Evolutionary conservation across 2,888 invertebrate genomes (phyloP).

Genomic region (Gymnosoma rotundatum): DNA sequence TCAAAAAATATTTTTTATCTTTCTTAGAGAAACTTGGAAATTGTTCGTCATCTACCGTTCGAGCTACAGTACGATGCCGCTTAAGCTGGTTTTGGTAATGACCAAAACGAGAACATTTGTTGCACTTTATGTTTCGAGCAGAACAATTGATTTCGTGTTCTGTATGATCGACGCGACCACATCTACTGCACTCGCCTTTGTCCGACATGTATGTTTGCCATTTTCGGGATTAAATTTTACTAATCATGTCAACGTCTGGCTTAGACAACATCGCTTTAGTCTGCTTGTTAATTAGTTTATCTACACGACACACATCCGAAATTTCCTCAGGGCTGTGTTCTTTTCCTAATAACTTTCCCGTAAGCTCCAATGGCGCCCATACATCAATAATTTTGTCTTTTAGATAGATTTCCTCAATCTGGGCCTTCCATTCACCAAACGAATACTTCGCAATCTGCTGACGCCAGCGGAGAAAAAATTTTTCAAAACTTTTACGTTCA

Average conservation of each 20-base stretch:
- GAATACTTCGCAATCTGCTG: too few relatives aligned
- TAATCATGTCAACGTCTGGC: too few relatives aligned
- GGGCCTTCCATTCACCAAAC: not conserved
- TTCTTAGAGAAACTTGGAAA: not conserved
- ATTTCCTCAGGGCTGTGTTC: not conserved
- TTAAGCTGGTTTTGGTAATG: not conserved
- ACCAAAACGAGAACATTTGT: not conserved
- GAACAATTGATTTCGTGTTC: not conserved
- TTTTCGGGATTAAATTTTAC: too few relatives aligned
- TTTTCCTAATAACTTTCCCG: not conserved
- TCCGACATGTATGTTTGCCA: not conserved
- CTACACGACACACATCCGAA: constrained; percentile 17
- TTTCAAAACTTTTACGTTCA: constrained; percentile 3
- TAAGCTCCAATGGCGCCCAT: not conserved
- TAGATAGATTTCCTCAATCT: not conserved
- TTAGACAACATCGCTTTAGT: too few relatives aligned
- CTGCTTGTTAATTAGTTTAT: too few relatives aligned
- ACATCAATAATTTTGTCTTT: not conserved
- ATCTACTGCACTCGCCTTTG: not conserved
- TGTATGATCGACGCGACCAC: not conserved
- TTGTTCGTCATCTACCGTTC: not conserved
- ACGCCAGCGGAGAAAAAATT: not conserved
- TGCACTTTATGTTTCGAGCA: too few relatives aligned
- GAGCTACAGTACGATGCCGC: not conserved
- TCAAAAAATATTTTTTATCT: not conserved